Evolutionary conservation across 2,888 invertebrate genomes (phyloP), one percentile per base, ranked within the genome.

Genomic region (Plebejus melissa): DNA sequence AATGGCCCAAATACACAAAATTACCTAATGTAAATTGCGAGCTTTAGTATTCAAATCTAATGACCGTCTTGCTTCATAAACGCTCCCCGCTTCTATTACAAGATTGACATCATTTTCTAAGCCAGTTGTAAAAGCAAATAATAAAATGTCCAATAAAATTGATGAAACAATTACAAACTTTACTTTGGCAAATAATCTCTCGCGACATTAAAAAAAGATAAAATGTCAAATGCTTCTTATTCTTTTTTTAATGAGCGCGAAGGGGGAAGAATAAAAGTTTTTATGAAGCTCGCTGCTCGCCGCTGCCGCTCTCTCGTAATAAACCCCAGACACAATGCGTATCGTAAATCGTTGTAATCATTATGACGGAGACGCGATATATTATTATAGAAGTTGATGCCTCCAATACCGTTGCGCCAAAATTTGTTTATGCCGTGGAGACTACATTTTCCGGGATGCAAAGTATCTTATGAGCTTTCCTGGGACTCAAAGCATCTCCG

Each of bases 321-420:
- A 83, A 82, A 80, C 79, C 77, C 78, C 77, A 78, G 81, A 80
- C 77, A 82, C 82, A 82, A 82, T 82, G 80, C 78, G 75, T 76
- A 77, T 82, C 82, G 80, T 84, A 84, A 83, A 83, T 81, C 79
- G 78, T 77, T 75, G 80, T 83, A 82, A 83, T 83, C 82, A 80
- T 80, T 79, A 22, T 22, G 38, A 54, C 69, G 32, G 54, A 69
- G 69, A 57, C 54, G 69, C 75, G 69, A 38, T 69, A 50, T 75
- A 32, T 32, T 32, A 32, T 32, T 32, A 32, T 32, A 32, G 32
- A 32, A 32, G 32, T 32, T 2, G 32, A 32, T 32, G 32, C 32
- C 32, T 2, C 32, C 32, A 32, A 32, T 0, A 2, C 32, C 32
- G 32, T 32, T 32, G 32, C 32, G 32, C 32, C 32, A 32, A 32